These are phyloP conservation scores for Drosophila atripex DNA, from an alignment of 2,888 invertebrate genomes.

Conservation along the genomic window DNA sequence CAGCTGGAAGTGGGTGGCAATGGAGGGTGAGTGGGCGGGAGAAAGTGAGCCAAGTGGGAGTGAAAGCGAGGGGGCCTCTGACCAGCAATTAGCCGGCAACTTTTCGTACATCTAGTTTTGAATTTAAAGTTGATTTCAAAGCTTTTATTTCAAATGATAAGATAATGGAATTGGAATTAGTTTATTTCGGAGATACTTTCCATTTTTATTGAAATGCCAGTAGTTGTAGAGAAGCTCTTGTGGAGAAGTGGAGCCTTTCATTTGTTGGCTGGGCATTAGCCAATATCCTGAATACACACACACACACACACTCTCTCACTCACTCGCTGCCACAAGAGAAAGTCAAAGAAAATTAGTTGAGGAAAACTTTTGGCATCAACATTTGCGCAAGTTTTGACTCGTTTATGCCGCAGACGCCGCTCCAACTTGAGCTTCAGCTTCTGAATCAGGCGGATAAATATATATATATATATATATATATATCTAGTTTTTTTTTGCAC, in stretches of 20 bases:
- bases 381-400: slow-evolving; percentile 61
- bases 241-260: not conserved
- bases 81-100: slow-evolving; percentile 33
- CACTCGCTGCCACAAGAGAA: slow-evolving; percentile 3
- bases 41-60: slow-evolving; percentile 2
- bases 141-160: not conserved
- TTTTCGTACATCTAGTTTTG: slow-evolving; percentile 14
- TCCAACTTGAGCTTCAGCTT: not conserved
- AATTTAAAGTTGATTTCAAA: not conserved
- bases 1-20: not conserved
- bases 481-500: too few species aligned
- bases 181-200: too few species aligned
- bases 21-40: too few species aligned
- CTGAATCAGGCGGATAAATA: too few species aligned
- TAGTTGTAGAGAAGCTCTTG: not conserved
- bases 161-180: too few species aligned
- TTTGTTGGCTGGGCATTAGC: too few species aligned
- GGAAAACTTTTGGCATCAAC: slow-evolving; percentile 62
- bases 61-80: not conserved
- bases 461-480: too few species aligned
- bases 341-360: slow-evolving; percentile 56
- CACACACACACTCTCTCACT: too few species aligned
- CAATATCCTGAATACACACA: too few species aligned
- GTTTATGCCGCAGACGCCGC: slow-evolving; percentile 53
- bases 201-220: too few species aligned